Evolutionary conservation across 2,888 invertebrate species (phyloP), one percentile per base, ranked within the genome.

Genomic region (Caenorhabditis wallacei): DNA sequence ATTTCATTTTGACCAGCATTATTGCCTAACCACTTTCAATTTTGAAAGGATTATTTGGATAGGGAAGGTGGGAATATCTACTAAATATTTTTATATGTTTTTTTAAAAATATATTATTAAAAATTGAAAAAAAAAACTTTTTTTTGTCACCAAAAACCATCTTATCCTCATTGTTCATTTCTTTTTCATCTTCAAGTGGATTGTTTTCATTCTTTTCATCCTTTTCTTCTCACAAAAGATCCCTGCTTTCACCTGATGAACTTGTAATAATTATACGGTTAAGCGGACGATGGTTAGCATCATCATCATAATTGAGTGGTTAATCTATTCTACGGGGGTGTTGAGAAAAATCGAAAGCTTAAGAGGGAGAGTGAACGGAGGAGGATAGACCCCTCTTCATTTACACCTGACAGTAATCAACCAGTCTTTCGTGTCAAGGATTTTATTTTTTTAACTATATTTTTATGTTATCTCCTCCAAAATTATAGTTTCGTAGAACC

Each of bases 191-290:
- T 10, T 13, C 46, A 43, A 43, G n/a, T 63, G 43, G 3, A 43
- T 48, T 48, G 46, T 63, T 26, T 63, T 53, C 35, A 10, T 43
- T n/a, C 30, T 13, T 1, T 61, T 22, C n/a, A n/a, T 64, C 48
- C 13, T 40, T 24, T 20, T 24, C 59, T 51, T 51, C 51, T 53
- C 22, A 35, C 59, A 22, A 22, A 22, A 68, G n/a, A 43, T 18
- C 40, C 5, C n/a, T 51, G 2, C 22, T 53, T 74, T 40, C 59
- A 68, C 68, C 46, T 68, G 64, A 66, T 75, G 75, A 75, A 75
- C 75, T 75, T 68, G 68, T 75, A 59, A 75, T 75, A 75, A 68
- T 75, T 75, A 68, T 68, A 75, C 57, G 75, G 75, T 59, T 68
- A 75, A 75, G 68, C 75, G 59, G 59, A 35, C 75, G 66, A 37